A percentile compares a stretch with the other conserved stretches of the same genome.
phyloP scores from a whole-genome alignment of 2,888 invertebrate genomes.

The Chloroclysta siterata region DNA sequence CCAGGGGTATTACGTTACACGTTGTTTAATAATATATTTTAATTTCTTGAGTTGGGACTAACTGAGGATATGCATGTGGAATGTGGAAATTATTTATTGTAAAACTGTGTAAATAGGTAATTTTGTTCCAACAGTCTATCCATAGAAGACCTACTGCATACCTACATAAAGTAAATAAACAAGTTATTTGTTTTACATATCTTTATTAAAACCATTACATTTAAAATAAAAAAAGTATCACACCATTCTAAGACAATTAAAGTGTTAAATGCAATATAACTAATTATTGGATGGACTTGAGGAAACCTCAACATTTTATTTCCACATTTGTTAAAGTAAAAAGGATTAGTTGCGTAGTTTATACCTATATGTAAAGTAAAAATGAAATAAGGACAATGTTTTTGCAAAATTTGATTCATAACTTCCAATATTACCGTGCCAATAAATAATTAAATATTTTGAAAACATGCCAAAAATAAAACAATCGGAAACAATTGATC shows the following conservation, averaged over 20 bases:
- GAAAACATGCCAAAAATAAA: not conserved
- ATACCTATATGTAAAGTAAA: not conserved
- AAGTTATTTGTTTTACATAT: slow-evolving; percentile 1
- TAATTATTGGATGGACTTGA: slow-evolving; percentile 16
- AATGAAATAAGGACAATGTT: not conserved
- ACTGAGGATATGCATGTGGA: too few species aligned
- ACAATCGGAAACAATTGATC: not conserved
- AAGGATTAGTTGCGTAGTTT: not conserved
- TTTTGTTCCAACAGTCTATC: too few species aligned
- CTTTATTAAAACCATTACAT: slow-evolving; percentile 27
- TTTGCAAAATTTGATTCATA: not conserved
- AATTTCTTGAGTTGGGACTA: too few species aligned
- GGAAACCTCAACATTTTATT: slow-evolving; percentile 7
- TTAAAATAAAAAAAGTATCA: slow-evolving; percentile 25
- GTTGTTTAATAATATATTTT: too few species aligned
- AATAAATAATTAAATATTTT: too few species aligned
- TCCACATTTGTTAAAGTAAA: not conserved
- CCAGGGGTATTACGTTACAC: too few species aligned
- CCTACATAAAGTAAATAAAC: too few species aligned
- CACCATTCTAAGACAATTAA: slow-evolving; percentile 15
- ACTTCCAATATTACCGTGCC: too few species aligned
- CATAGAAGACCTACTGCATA: too few species aligned
- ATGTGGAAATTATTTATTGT: too few species aligned
- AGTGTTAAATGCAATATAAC: slow-evolving; percentile 19
- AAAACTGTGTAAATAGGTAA: too few species aligned